Evolutionary conservation across 2,797 vertebrate species (phyloP).

Genomic region (Eutrigla gurnardus): DNA sequence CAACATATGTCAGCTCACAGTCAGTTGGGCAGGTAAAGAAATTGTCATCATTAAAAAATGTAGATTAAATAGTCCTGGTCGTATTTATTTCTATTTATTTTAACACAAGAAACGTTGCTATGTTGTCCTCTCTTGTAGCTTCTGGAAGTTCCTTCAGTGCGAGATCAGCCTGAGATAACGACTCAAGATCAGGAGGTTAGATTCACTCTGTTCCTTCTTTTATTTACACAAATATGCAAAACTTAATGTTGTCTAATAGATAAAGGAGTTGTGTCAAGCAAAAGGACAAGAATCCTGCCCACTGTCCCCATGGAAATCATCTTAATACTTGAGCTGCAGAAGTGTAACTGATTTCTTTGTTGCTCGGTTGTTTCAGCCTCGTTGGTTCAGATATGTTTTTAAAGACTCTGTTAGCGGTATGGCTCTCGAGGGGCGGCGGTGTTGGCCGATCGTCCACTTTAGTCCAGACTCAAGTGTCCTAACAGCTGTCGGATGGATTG

Average conservation of each 20-base stretch:
- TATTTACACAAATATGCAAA: background rate
- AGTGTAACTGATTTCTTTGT: background rate
- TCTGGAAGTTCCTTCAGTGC: slow-evolving; percentile 71
- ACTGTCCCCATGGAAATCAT: background rate
- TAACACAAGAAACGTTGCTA: background rate
- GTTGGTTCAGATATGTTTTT: background rate
- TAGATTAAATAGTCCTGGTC: too few species aligned
- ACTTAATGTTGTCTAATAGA: background rate
- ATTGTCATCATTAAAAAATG: background rate
- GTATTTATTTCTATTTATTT: background rate
- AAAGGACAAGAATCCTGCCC: background rate
- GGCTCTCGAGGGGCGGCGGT: background rate
- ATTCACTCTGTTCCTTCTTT: background rate
- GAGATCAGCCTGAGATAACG: slow-evolving; percentile 67
- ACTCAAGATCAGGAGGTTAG: slow-evolving; percentile 79
- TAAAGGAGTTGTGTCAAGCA: background rate
- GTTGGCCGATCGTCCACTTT: background rate
- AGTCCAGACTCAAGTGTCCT: background rate
- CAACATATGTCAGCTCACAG: slow-evolving; percentile 53
- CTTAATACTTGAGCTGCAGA: background rate
- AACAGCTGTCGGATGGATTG: background rate
- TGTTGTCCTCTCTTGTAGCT: slow-evolving; percentile 58
- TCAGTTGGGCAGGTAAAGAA: slow-evolving; percentile 74
- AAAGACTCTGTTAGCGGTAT: background rate
- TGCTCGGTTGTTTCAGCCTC: background rate